Evolutionary conservation across 2,113 vertebrate species (phyloP).

Genomic region (Papio anubis): DNA sequence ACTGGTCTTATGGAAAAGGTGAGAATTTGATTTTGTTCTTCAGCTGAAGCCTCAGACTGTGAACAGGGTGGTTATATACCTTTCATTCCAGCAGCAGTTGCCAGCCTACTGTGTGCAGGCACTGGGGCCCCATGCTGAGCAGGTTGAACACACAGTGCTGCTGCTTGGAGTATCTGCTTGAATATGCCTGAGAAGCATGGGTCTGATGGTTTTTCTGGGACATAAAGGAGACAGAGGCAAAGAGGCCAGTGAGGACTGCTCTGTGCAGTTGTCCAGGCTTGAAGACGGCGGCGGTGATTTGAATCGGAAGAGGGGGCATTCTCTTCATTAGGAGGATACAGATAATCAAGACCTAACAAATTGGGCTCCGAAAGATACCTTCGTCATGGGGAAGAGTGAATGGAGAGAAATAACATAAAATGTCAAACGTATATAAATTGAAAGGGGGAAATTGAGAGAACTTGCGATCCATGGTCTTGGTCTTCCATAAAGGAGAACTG

Average conservation of each 20-base stretch:
- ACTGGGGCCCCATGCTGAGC: background rate
- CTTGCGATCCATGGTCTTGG: background rate
- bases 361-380: background rate
- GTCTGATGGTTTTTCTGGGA: background rate
- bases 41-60: background rate
- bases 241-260: background rate
- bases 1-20: background rate
- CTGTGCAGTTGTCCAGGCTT: background rate
- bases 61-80: background rate
- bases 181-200: background rate
- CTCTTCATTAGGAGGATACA: background rate
- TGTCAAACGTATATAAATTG: background rate
- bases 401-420: background rate
- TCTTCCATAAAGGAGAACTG: background rate
- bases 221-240: background rate
- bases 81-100: background rate
- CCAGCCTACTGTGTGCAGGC: background rate
- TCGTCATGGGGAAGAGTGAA: background rate
- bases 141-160: background rate
- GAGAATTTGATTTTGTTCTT: constrained; percentile 7
- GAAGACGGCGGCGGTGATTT: background rate
- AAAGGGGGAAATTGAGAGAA: background rate
- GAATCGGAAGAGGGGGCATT: background rate
- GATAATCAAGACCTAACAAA: background rate
- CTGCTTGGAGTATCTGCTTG: background rate